Evolutionary conservation across 2,888 invertebrate species (phyloP).

Genomic region (Eustalomyia histrio): DNA sequence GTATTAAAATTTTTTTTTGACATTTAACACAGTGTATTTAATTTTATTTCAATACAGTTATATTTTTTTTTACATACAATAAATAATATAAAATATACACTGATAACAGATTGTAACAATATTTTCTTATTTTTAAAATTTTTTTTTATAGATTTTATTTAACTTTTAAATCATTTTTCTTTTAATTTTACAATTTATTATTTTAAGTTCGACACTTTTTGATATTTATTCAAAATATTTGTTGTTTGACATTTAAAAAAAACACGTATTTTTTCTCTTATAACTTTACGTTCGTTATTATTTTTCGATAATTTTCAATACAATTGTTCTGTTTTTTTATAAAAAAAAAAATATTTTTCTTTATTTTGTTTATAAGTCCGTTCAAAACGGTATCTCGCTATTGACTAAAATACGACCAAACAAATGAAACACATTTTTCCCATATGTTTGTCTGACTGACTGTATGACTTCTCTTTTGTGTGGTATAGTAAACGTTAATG

Average conservation of each 20-base stretch:
- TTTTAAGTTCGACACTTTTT: too few species aligned
- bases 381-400: constrained; percentile 70
- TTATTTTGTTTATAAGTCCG: constrained; percentile 59
- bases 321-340: constrained; percentile 43
- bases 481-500: constrained; percentile 32
- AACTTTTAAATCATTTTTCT: neutral
- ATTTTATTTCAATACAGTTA: constrained; percentile 28
- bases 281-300: constrained; percentile 14
- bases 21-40: constrained; percentile 52
- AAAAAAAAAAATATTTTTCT: neutral
- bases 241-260: neutral
- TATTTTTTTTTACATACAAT: constrained; percentile 1
- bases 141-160: constrained; percentile 5
- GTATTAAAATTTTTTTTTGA: constrained; percentile 23
- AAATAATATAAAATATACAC: constrained; percentile 15
- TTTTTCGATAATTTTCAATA: constrained; percentile 43
- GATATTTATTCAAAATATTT: constrained; percentile 15
- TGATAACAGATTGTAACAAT: constrained; percentile 50
- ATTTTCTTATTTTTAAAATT: constrained; percentile 17
- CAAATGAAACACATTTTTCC: constrained; percentile 66
- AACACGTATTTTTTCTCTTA: neutral
- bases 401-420: constrained; percentile 68
- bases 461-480: constrained; percentile 34
- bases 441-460: constrained; percentile 53
- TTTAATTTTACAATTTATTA: constrained; percentile 13